Conservation (phyloP, 2,888 invertebrate species). For the Platycnemis pennipes region DNA sequence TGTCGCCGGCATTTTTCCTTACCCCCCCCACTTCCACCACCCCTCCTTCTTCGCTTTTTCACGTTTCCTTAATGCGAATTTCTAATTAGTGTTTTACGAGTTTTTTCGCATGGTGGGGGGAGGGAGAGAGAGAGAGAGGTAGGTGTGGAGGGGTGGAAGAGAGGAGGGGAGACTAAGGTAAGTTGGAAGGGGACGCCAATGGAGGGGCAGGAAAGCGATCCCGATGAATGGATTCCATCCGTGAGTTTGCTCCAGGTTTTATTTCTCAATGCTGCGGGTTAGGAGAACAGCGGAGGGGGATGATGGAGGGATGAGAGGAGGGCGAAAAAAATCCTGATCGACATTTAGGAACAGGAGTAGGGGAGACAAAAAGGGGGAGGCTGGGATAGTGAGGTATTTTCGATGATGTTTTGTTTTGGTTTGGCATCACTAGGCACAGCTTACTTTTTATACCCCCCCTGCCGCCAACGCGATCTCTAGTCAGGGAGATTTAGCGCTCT, state of each 20-base stretch:
- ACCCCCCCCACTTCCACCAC: not conserved
- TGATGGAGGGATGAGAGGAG: not conserved
- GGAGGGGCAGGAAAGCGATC: not conserved
- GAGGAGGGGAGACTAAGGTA: not conserved
- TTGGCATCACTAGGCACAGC: not conserved
- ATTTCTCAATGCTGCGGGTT: constrained; percentile 12
- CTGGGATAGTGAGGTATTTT: not conserved
- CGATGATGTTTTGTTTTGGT: not conserved
- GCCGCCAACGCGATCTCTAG: not conserved
- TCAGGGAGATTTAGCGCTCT: not conserved
- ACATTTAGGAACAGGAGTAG: not conserved
- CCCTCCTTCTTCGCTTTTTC: not conserved
- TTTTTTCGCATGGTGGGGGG: not conserved
- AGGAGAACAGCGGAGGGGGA: not conserved
- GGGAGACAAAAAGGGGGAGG: not conserved
- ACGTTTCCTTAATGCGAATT: constrained; percentile 31
- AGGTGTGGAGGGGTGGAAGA: not conserved
- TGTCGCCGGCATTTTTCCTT: not conserved
- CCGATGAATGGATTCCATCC: constrained; percentile 32
- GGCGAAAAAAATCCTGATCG: not conserved
- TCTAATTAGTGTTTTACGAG: constrained; percentile 39
- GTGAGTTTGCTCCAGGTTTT: constrained; percentile 1
- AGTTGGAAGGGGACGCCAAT: not conserved
- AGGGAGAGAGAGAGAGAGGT: not conserved
- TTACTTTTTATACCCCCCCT: too few species aligned